Evolutionary conservation across 2,888 invertebrate genomes (phyloP).

Genomic region (Noctua janthe): DNA sequence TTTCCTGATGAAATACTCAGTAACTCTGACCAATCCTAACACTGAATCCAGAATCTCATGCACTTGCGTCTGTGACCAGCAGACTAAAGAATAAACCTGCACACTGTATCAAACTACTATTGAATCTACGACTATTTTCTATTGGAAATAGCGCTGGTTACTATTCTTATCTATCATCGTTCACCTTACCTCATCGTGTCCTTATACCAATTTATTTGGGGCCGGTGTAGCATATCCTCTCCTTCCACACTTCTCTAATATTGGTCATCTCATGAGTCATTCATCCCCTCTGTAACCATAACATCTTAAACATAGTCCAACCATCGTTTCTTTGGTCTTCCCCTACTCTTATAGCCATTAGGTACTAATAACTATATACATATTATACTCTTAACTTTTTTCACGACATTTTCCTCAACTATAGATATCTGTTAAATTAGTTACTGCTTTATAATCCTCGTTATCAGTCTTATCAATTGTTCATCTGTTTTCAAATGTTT

Average conservation of each 20-base stretch:
- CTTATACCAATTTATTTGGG: not conserved
- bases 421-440: not conserved
- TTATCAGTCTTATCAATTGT: constrained; percentile 29
- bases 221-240: not conserved
- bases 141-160: not conserved
- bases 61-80: no score
- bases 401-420: not conserved
- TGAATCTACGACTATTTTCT: not conserved
- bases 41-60: no score
- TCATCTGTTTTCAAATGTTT: constrained; percentile 7
- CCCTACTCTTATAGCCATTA: not conserved
- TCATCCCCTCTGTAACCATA: not conserved
- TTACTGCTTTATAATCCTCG: constrained; percentile 1
- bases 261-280: not conserved
- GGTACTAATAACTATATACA: no score
- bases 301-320: not conserved
- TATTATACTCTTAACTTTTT: not conserved
- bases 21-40: no score
- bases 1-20: not conserved
- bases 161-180: not conserved
- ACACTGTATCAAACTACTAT: not conserved
- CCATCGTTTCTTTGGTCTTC: not conserved
- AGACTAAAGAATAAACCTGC: not conserved
- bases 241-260: not conserved
- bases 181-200: not conserved